Conservation (phyloP, 2,797 vertebrate genomes). For the Remorina albescens region DNA sequence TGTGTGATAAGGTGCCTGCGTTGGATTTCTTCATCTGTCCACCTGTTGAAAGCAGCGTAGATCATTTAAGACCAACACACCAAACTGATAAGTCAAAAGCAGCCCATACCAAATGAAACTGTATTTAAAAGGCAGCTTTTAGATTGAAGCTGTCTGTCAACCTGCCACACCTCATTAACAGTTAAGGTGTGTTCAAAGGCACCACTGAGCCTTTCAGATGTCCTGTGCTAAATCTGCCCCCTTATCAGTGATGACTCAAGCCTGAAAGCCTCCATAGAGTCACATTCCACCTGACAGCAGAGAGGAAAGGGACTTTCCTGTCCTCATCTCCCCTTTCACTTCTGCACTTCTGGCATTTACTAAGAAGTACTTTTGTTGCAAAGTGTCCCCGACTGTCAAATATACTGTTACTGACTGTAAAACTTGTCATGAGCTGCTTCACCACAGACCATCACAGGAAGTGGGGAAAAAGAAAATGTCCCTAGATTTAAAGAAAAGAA, state of each 20-base stretch:
- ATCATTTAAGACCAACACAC: background rate
- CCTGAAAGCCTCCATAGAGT: constrained; percentile 47
- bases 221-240: constrained; percentile 10
- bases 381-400: constrained; percentile 21
- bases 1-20: background rate
- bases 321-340: constrained; percentile 50
- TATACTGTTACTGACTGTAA: constrained; percentile 10
- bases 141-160: background rate
- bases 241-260: constrained; percentile 71
- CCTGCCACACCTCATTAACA: constrained; percentile 46
- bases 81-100: background rate
- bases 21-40: background rate
- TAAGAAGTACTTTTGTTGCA: constrained; percentile 30
- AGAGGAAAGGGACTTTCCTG: constrained; percentile 74
- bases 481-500: background rate
- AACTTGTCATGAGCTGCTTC: constrained; percentile 7
- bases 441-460: background rate
- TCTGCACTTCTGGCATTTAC: constrained; percentile 49
- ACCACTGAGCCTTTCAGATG: constrained; percentile 38
- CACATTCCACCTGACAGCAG: constrained; percentile 75
- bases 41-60: background rate
- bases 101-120: background rate
- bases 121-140: no score
- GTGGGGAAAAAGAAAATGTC: no score
- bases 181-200: constrained; percentile 64